Conservation (phyloP, 2,888 invertebrate genomes). For the Drosophila aldrichi region DNA sequence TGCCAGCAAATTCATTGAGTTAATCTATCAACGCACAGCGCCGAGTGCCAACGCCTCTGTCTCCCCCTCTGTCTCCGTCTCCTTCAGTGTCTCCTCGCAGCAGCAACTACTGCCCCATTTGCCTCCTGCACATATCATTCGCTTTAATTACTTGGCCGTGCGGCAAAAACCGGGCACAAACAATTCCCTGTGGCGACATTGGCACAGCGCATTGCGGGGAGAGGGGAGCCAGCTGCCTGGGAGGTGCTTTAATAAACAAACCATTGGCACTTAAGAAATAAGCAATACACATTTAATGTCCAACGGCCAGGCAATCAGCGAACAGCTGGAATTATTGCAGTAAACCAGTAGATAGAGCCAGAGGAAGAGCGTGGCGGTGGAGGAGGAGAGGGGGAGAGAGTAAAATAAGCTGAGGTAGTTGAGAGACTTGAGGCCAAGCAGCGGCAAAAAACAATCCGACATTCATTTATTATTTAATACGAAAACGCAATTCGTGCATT, state of each 20-base stretch:
- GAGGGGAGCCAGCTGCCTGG: background rate
- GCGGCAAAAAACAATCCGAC: conserved; percentile 75
- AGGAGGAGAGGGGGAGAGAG: background rate
- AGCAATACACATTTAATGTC: conserved; percentile 78
- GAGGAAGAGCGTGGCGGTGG: background rate
- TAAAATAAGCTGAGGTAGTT: conserved; percentile 15
- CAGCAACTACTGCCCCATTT: conserved; percentile 25
- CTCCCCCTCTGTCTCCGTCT: too few species aligned
- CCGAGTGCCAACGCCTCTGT: conserved; percentile 5
- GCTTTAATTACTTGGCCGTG: conserved; percentile 66
- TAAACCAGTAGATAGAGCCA: background rate
- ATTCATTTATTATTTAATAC: conserved; percentile 83
- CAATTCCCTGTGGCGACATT: conserved; percentile 75
- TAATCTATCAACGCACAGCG: conserved; percentile 66
- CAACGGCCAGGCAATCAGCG: conserved; percentile 55
- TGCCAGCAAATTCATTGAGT: conserved; percentile 69
- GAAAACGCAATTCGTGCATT: conserved; percentile 82
- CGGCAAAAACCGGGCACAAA: conserved; percentile 33
- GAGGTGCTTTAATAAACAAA: conserved; percentile 74
- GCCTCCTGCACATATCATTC: conserved; percentile 58
- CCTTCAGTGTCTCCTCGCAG: background rate
- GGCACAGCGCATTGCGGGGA: background rate
- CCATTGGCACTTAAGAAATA: conserved; percentile 80
- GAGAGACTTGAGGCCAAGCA: conserved; percentile 29
- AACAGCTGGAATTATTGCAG: conserved; percentile 74